Evolutionary conservation across 2,888 invertebrate species (phyloP).

Genomic region (Timema cristinae): DNA sequence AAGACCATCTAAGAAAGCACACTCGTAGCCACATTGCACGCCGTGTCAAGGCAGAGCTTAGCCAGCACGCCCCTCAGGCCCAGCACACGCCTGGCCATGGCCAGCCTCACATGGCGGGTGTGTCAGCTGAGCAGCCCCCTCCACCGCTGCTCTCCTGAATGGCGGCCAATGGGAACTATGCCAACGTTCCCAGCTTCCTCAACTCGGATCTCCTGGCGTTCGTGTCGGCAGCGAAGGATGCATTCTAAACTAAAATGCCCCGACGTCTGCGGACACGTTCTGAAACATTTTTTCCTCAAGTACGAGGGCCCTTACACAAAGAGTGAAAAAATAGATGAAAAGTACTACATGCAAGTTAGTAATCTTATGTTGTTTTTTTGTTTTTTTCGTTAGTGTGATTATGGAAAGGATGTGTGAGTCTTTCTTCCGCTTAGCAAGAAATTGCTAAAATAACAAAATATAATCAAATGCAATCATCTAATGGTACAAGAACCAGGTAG

Average conservation of each 20-base stretch:
- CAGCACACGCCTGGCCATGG: conserved; percentile 25
- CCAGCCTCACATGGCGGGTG: conserved; percentile 26
- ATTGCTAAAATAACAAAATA: too few relatives aligned
- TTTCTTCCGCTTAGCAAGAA: too few relatives aligned
- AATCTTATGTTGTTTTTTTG: not conserved
- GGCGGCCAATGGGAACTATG: conserved; percentile 34
- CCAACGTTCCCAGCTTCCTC: conserved; percentile 33
- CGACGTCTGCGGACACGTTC: not conserved
- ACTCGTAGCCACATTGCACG: conserved; percentile 80
- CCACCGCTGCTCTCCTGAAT: conserved; percentile 33
- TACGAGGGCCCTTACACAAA: not conserved
- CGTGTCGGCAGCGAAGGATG: conserved; percentile 32
- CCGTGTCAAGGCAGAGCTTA: conserved; percentile 78
- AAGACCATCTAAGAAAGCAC: conserved; percentile 82
- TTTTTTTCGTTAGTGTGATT: too few relatives aligned
- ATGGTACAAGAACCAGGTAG: too few relatives aligned
- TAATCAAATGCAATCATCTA: too few relatives aligned
- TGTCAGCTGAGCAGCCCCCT: conserved; percentile 30
- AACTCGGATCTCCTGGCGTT: conserved; percentile 34
- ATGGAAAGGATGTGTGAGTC: too few relatives aligned
- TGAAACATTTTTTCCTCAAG: not conserved
- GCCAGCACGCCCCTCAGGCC: conserved; percentile 54
- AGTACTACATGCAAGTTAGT: not conserved
- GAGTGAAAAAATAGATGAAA: not conserved
- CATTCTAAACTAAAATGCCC: conserved; percentile 24